These are phyloP conservation scores for Oopsacas minuta DNA, from an alignment of 37 sponge, comb jelly and placozoan genomes.

Conservation along the genomic window DNA sequence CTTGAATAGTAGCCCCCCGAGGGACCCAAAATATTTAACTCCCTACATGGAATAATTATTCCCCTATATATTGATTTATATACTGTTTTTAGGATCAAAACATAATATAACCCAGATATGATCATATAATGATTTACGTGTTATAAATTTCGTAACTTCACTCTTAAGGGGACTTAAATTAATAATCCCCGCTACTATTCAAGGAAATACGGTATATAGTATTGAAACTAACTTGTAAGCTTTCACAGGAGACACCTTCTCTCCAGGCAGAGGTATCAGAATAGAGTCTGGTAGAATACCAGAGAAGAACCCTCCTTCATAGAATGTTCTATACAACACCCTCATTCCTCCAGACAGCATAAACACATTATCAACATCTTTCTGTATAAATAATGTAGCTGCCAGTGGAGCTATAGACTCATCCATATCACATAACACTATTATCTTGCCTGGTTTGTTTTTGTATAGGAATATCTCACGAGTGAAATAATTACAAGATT, in stretches of 20 bases:
- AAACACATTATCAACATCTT: conserved; percentile 89
- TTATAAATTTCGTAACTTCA: too few species aligned
- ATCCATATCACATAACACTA: conserved; percentile 94
- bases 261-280: not conserved
- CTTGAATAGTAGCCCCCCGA: too few species aligned
- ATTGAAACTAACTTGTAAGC: not conserved
- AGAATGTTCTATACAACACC: conserved; percentile 66
- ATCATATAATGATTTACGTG: too few species aligned
- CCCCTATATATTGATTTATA: too few species aligned
- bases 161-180: too few species aligned
- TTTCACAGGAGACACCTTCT: not conserved
- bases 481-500: conserved; percentile 89
- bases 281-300: not conserved
- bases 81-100: too few species aligned
- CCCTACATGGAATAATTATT: too few species aligned
- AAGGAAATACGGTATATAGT: too few species aligned
- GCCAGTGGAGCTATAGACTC: conserved; percentile 78
- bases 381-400: conserved; percentile 80
- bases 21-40: too few species aligned
- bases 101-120: too few species aligned
- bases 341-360: conserved; percentile 94
- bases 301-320: conserved; percentile 33
- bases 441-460: conserved; percentile 88
- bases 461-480: conserved; percentile 78
- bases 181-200: too few species aligned